Evolutionary conservation across 2,113 vertebrate genomes (phyloP), one percentile per base, ranked within the genome.

Genomic region (Sylvilagus bachmani): DNA sequence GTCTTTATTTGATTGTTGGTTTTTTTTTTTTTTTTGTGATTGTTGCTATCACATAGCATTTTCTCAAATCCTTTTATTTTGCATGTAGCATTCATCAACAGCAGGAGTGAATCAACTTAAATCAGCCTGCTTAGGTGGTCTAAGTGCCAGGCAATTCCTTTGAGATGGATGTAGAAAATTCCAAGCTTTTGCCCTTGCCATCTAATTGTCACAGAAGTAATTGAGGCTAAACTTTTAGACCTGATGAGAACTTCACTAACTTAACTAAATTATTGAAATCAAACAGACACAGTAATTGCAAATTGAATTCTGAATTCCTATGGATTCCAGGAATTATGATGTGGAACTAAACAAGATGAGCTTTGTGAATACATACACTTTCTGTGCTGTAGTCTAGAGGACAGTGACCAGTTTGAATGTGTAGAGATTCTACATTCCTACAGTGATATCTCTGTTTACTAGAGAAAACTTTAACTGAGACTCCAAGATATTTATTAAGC

Each of bases 21-120:
- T 51, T 95, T 93, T 83, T 82, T 86, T 16, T 38, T 58, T 64
- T 51, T 95, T 93, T 83, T 82, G 14, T 79, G 51, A 86, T 67
- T 71, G 27, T 69, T 95, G 44, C 38, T 36, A n/a, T 64, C 36
- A 13, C 13, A 12, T 13, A 33, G 49, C 17, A 21, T 73, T 95
- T 74, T 86, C 29, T 29, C 24, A 51, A 51, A 51, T 81, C 10
- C 16, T 87, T 92, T 73, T 27, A 27, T 87, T 90, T 80, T n/a
- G 1, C 84, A 80, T 3, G 17, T 66, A 75, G 62, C 44, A 61
- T 90, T 92, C 31, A 77, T 27, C 77, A 22, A 84, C 27, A 94
- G 53, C 73, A 84, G 44, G 27, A 2, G 2, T 53, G 36, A 85
- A 91, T 29, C 25, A 84, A 75, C 73, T 90, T 64, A 53, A 80